Conservation (phyloP, 2,888 invertebrate species). For the Belgica antarctica region DNA sequence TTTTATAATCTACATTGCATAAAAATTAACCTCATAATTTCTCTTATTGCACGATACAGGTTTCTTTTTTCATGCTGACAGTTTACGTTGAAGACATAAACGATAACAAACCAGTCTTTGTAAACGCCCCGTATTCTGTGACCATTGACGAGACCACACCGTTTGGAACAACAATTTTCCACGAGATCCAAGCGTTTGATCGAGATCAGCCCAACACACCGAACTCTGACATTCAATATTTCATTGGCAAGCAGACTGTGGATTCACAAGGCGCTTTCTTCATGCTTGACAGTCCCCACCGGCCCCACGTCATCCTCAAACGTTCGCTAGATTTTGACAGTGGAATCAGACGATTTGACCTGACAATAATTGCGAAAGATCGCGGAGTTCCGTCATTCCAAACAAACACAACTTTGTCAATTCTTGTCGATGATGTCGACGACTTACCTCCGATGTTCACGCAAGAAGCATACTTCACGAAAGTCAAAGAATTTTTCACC, state of each 20-base stretch:
- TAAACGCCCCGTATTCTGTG: constrained; percentile 74
- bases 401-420: constrained; percentile 68
- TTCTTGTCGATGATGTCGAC: constrained; percentile 74
- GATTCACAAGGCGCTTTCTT: constrained; percentile 58
- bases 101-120: constrained; percentile 73
- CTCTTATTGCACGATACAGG: constrained; percentile 64
- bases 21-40: neutral
- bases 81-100: constrained; percentile 87
- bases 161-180: constrained; percentile 75
- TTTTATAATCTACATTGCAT: too few relatives aligned
- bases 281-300: constrained; percentile 75
- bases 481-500: constrained; percentile 79
- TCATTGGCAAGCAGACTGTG: constrained; percentile 63
- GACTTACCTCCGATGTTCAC: constrained; percentile 81
- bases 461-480: constrained; percentile 73
- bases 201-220: constrained; percentile 84
- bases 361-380: constrained; percentile 77
- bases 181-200: constrained; percentile 76
- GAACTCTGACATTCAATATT: constrained; percentile 81
- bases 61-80: constrained; percentile 78
- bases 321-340: constrained; percentile 75
- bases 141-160: constrained; percentile 79
- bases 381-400: constrained; percentile 75
- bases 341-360: constrained; percentile 72
- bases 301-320: constrained; percentile 70